Percentiles rank a stretch among this genome's conserved stretches.
Conservation (phyloP, 2,797 vertebrate genomes). For the Sphaeramia orbicularis region DNA sequence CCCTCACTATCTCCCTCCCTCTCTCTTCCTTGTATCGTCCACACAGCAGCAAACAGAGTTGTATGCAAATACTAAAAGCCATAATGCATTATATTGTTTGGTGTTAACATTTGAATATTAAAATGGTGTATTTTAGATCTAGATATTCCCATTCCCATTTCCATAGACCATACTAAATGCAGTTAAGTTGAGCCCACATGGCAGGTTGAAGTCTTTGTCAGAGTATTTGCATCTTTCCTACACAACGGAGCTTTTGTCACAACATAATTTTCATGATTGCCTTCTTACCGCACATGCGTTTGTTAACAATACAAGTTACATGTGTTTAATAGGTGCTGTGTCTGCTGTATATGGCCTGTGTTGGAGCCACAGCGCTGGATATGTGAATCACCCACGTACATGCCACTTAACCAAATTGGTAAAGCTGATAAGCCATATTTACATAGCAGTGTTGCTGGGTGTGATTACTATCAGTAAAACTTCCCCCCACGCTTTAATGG, state of each 20-base stretch:
- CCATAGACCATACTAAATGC: slow-evolving; percentile 65
- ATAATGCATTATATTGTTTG: slow-evolving; percentile 82
- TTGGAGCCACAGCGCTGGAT: slow-evolving; percentile 44
- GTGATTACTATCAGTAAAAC: slow-evolving; percentile 74
- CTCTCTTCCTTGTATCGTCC: slow-evolving; percentile 56
- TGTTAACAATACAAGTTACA: slow-evolving; percentile 58
- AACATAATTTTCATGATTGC: slow-evolving; percentile 28
- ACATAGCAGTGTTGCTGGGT: slow-evolving; percentile 73
- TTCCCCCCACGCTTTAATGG: slow-evolving; percentile 67
- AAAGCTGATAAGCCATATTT: slow-evolving; percentile 79
- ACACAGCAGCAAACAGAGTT: slow-evolving; percentile 80
- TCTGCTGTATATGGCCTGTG: slow-evolving; percentile 37
- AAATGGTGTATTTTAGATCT: slow-evolving; percentile 82
- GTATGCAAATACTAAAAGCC: slow-evolving; percentile 83
- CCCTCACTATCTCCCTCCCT: slow-evolving; percentile 33
- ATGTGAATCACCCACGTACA: slow-evolving; percentile 73
- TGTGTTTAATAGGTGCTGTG: slow-evolving; percentile 51
- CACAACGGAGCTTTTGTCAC: slow-evolving; percentile 23
- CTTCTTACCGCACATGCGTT: slow-evolving; percentile 35
- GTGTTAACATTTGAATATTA: slow-evolving; percentile 86
- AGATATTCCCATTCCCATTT: slow-evolving; percentile 81
- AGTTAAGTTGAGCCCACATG: slow-evolving; percentile 57
- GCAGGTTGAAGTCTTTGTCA: slow-evolving; percentile 42
- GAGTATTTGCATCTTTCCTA: slow-evolving; percentile 50
- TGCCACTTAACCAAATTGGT: slow-evolving; percentile 81